Base-by-base conservation (phyloP, 2,797 vertebrate species). In the Cichlasoma orientale region DNA sequence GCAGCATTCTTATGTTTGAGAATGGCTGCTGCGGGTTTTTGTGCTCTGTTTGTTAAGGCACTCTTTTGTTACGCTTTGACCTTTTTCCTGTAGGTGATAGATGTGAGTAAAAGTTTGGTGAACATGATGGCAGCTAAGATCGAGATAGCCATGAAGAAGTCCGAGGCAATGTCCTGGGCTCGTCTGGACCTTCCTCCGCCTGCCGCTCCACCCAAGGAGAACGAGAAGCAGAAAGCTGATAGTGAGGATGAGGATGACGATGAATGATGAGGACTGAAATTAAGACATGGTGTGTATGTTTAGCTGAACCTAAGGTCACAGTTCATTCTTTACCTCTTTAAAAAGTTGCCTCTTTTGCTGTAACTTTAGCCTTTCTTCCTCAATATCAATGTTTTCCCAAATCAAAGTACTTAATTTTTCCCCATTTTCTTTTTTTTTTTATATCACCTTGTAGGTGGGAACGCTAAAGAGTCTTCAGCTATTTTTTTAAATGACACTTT, bases 111-210 rank as follows among this genome's bases (percentile, higher is more conserved):
- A 92, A 98, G 97, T 85, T 86, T 93, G 0, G 94, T 99, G 68
- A 98, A 96, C 89, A 98, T 99, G 97, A 97, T 97, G 2, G 97
- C 98, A 3, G 95, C 97, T 5, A 99, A 99, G 94, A 97, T 99
- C 38, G 98, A 99, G 90, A 90, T 99, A 3, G 93, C 95, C 53
- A 96, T 99, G 97, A 97, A 96, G 85, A 99, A 99, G 93, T 96
- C 97, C 0, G 98, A 99, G 83, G 94, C 96, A 1, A 96, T 99
- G 95, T 92, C 94, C 0, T 99, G 98, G 98, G 97, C 97, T 19
- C 97, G 96, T 23, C 95, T 99, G 79, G 98, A 99, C 91, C 93
- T 99, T 14, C 98, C 97, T 8, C 93, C 93, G 10, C 87, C 94
- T 2, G 94, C 90, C 25, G 14, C 36, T n/a, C 84, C 88, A 1